phyloP scores from a whole-genome alignment of 2,888 invertebrate genomes.

The Eumacrocentrus americanus region DNA sequence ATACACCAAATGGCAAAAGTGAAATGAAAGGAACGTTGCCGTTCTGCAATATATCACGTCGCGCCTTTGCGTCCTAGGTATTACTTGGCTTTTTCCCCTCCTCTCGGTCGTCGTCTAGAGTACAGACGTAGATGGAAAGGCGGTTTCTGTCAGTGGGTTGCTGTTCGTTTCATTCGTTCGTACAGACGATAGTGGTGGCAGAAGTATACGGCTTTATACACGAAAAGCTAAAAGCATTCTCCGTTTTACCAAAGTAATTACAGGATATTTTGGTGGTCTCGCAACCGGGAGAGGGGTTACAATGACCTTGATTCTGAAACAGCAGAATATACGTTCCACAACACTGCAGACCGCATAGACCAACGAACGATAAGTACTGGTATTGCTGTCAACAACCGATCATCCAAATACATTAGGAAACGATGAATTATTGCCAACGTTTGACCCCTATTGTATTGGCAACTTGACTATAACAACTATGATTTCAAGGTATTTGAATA shows the following conservation, averaged over 20 bases:
- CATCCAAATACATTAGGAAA: no score
- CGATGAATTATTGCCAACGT: no score
- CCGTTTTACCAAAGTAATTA: not conserved
- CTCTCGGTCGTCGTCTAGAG: not conserved
- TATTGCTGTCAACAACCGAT: no score
- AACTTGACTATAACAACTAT: no score
- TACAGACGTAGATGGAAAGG: not conserved
- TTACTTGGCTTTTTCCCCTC: conserved; percentile 36
- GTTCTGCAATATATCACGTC: conserved; percentile 41
- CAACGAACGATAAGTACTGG: no score
- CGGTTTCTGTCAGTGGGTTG: not conserved
- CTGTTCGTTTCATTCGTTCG: not conserved
- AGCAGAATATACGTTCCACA: no score
- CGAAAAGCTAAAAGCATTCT: conserved; percentile 4
- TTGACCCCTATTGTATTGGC: no score
- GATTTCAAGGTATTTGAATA: no score
- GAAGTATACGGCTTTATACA: not conserved
- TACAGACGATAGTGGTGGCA: not conserved
- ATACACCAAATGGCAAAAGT: not conserved
- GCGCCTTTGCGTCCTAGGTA: conserved; percentile 37
- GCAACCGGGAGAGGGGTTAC: not conserved
- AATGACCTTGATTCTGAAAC: no score
- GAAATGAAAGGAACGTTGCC: not conserved
- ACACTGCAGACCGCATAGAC: no score
- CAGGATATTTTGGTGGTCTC: not conserved